Evolutionary conservation across 2,888 invertebrate genomes (phyloP), one percentile per base, ranked within the genome.

Genomic region (Argynnis bischoffii): DNA sequence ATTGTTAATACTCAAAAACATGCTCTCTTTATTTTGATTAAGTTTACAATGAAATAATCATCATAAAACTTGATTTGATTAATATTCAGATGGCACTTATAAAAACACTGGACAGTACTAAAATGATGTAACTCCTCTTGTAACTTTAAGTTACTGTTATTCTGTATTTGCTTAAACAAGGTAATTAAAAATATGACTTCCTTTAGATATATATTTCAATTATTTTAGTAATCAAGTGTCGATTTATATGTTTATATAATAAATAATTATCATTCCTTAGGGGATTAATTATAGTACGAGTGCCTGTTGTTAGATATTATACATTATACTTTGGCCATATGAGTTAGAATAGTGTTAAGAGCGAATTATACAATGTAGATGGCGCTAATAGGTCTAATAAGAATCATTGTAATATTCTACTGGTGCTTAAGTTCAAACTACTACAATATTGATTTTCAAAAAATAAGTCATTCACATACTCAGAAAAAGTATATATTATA

Each of bases 1-100:
- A 63, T 35, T 47, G 11, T 66, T 50, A 68, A 72, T 72, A 72
- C 70, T 70, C 72, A 66, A 63, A 41, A 55, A 65, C 53, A 31
- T 66, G 67, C 72, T 72, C 72, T 72, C 64, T 64, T 55, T 51
- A 61, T 53, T 55, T 55, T 16, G 3, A 21, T 60, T 14, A 41
- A 31, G 15, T n/a, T 54, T 51, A 41, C 47, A 16, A 59, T 46
- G 50, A 35, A 18, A 41, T 50, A 46, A 15, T 47, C n/a, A 55
- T 26, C 15, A 16, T 50, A 48, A 48, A 48, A 1, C 14, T 59
- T 4, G 14, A 26, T 31, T 59, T 26, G 59, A 8, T n/a, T 21
- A 18, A 16, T 26, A 26, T 26, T 5, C 4, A 26, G 2, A 41
- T 11, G 11, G 35, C 11, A 41, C 11, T 41, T 3, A 41, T 41